A percentile compares a stretch with the other conserved stretches of the same genome.
These are phyloP conservation scores for Sphyrna mokarran DNA, from an alignment of 2,113 vertebrate species.

Conservation along the genomic window DNA sequence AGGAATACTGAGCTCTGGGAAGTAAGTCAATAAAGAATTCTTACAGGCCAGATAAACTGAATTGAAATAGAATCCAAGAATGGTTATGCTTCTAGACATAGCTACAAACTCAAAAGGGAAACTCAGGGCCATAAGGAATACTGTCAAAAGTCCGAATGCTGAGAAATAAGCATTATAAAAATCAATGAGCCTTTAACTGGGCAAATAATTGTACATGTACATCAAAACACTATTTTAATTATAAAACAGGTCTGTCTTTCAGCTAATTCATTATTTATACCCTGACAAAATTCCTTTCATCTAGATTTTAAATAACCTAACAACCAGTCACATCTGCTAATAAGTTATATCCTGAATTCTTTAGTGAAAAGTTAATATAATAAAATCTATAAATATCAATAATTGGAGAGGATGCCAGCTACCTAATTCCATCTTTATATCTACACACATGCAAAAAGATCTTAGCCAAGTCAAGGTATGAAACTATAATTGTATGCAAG, in stretches of 20 bases:
- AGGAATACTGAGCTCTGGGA: background rate
- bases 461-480: background rate
- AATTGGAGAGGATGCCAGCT: background rate
- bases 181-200: background rate
- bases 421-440: background rate
- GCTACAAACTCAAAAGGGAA: background rate
- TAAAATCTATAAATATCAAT: background rate
- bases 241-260: background rate
- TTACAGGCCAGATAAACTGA: background rate
- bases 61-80: conserved; percentile 1
- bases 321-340: background rate
- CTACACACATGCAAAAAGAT: background rate
- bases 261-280: background rate
- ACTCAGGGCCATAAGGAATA: background rate
- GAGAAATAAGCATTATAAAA: background rate
- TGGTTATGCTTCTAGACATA: background rate
- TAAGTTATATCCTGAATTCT: background rate
- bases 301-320: background rate
- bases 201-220: background rate
- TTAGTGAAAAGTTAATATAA: background rate
- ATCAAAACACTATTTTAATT: background rate
- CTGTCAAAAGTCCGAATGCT: background rate
- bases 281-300: background rate
- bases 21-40: background rate
- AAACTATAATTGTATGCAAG: background rate